Evolutionary conservation across 2,113 vertebrate species (phyloP).

Genomic region (Pterophyllum scalare): DNA sequence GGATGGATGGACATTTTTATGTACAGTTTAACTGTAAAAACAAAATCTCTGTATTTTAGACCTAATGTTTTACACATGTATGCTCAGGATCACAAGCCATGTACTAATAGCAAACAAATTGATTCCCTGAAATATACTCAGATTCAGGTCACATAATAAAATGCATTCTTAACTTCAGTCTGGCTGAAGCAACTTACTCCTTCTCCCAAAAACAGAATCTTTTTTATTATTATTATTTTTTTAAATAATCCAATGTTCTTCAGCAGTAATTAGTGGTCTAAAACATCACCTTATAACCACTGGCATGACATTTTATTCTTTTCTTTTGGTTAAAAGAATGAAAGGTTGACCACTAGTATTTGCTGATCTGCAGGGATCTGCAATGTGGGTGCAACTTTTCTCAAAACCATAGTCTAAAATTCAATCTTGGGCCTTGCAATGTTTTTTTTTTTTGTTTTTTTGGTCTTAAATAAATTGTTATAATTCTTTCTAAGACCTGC

Average conservation of each 20-base stretch:
- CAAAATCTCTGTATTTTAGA: not conserved
- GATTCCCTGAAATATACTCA: not conserved
- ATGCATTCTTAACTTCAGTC: constrained; percentile 45
- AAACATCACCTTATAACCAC: constrained; percentile 42
- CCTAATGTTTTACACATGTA: constrained; percentile 30
- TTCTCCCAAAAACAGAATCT: not conserved
- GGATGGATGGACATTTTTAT: not conserved
- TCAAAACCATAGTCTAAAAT: constrained; percentile 44
- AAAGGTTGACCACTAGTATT: constrained; percentile 49
- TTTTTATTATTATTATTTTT: constrained; percentile 15
- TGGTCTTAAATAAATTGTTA: not conserved
- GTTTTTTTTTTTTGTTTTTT: constrained; percentile 20
- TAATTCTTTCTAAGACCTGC: not conserved
- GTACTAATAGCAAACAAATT: constrained; percentile 15
- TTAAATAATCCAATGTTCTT: constrained; percentile 19
- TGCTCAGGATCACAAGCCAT: constrained; percentile 8
- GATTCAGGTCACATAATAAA: constrained; percentile 31
- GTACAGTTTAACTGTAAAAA: not conserved
- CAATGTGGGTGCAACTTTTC: not conserved
- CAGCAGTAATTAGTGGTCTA: constrained; percentile 32
- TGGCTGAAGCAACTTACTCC: not conserved
- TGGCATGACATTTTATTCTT: constrained; percentile 13
- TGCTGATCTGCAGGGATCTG: constrained; percentile 36
- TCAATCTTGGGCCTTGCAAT: constrained; percentile 27
- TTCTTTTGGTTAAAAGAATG: constrained; percentile 35